Conservation (phyloP, 2,888 invertebrate genomes). For the Acanthopleura granulata region DNA sequence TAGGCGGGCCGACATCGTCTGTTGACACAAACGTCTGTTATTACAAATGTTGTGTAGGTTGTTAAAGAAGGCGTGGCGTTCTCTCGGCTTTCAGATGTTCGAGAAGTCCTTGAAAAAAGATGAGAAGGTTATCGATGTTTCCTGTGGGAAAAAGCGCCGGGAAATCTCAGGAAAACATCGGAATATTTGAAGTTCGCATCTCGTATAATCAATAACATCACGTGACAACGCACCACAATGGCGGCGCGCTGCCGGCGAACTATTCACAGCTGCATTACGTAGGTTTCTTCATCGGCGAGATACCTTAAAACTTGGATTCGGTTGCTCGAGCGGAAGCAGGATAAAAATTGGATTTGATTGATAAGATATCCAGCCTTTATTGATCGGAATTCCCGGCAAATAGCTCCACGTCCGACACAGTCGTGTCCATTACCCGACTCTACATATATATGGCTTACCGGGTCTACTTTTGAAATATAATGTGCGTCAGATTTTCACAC, state of each 20-base stretch:
- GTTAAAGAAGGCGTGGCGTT: no score
- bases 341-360: constrained; percentile 17
- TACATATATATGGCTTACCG: background rate
- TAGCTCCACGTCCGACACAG: background rate
- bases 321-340: background rate
- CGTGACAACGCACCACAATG: background rate
- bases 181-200: background rate
- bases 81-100: no score
- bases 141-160: no score
- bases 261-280: background rate
- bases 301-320: background rate
- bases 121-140: no score
- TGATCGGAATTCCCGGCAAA: constrained; percentile 14
- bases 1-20: no score
- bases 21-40: no score
- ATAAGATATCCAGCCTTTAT: background rate
- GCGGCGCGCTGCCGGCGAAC: background rate
- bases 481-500: no score
- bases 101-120: no score
- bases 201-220: background rate
- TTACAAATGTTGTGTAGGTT: no score
- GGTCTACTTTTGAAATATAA: background rate
- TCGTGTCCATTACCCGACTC: background rate
- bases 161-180: no score
- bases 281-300: background rate